Evolutionary conservation across 2,113 vertebrate species (phyloP).

Genomic region (Pimephales promelas): DNA sequence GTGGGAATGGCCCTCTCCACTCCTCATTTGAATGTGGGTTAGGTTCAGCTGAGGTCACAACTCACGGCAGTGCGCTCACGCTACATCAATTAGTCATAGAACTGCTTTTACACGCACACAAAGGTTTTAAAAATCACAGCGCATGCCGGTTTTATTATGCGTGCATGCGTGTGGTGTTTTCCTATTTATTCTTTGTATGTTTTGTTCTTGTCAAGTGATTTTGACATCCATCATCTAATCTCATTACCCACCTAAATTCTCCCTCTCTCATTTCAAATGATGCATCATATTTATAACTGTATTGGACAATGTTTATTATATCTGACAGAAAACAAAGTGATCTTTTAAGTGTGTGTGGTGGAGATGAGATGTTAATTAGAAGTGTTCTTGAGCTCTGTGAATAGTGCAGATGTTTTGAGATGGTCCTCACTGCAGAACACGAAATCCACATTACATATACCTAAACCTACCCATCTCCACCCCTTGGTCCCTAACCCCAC

Average conservation of each 20-base stretch:
- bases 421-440: too few species aligned
- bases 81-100: conserved; percentile 42
- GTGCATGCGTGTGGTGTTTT: not conserved
- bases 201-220: not conserved
- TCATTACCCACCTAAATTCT: not conserved
- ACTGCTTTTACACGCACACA: conserved; percentile 26
- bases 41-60: conserved; percentile 18
- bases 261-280: conserved; percentile 10
- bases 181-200: not conserved
- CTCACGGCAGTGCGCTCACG: not conserved
- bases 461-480: too few species aligned
- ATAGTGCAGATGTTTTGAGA: too few species aligned
- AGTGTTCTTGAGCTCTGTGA: not conserved
- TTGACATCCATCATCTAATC: not conserved
- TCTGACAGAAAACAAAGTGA: not conserved
- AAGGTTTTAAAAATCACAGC: not conserved
- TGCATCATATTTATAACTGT: not conserved
- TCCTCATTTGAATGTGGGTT: conserved; percentile 24
- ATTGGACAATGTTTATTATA: not conserved
- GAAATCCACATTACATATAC: too few species aligned
- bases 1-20: conserved; percentile 32
- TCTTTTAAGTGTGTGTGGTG: not conserved
- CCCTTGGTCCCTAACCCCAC: too few species aligned
- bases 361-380: conserved; percentile 11
- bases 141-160: not conserved